A percentile compares a stretch with the other conserved stretches of the same genome.
Conservation (phyloP, 2,888 invertebrate genomes). For the Pardosa pseudoannulata region DNA sequence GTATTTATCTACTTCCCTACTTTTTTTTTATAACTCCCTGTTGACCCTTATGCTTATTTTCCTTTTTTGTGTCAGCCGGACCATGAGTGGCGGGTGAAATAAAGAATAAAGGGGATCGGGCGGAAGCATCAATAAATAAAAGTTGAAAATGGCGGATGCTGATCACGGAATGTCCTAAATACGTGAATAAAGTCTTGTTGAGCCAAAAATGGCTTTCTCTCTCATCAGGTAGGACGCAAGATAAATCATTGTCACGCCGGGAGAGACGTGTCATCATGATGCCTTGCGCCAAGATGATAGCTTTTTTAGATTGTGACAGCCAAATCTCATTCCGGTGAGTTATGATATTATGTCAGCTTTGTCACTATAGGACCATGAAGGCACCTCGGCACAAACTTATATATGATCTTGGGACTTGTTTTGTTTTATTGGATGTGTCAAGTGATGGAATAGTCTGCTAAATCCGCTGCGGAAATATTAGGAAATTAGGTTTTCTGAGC, state of each 20-base stretch:
- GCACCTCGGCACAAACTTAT: too few relatives aligned
- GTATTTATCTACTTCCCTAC: conserved; percentile 28
- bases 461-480: too few relatives aligned
- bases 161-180: conserved; percentile 66
- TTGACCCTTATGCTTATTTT: conserved; percentile 1
- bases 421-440: too few relatives aligned
- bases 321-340: background rate
- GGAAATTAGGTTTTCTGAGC: too few relatives aligned
- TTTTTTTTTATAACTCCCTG: conserved; percentile 22
- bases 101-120: conserved; percentile 6
- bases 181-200: conserved; percentile 22
- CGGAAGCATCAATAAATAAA: conserved; percentile 46
- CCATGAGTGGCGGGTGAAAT: too few relatives aligned
- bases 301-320: conserved; percentile 14
- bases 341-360: conserved; percentile 2
- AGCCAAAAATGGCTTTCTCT: conserved; percentile 15
- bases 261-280: background rate
- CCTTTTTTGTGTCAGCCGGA: background rate
- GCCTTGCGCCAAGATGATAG: background rate
- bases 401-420: too few relatives aligned
- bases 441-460: too few relatives aligned
- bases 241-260: conserved; percentile 8
- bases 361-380: background rate
- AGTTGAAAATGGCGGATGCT: conserved; percentile 37
- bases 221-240: conserved; percentile 23